Evolutionary conservation across 2,888 invertebrate genomes (phyloP).

Genomic region (Pomacea canaliculata): DNA sequence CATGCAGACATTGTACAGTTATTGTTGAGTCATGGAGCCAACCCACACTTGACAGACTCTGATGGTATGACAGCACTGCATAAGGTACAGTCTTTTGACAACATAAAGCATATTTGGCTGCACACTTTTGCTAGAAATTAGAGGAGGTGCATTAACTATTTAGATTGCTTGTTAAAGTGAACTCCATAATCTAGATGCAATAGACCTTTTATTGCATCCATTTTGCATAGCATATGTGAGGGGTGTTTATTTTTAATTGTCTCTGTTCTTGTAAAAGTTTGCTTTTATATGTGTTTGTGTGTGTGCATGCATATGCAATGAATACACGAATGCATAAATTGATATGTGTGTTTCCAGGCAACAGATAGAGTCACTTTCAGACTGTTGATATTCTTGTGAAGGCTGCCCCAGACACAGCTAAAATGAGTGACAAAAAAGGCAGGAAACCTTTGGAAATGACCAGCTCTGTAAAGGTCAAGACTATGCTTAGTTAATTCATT

Average conservation of each 20-base stretch:
- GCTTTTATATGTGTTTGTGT: too few relatives aligned
- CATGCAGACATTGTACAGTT: slow-evolving; percentile 78
- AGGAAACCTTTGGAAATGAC: slow-evolving; percentile 40
- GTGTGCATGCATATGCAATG: too few relatives aligned
- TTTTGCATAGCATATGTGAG: too few relatives aligned
- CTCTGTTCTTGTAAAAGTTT: not conserved
- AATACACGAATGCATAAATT: not conserved
- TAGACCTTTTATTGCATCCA: too few relatives aligned
- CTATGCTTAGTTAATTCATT: not conserved
- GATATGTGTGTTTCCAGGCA: slow-evolving; percentile 33
- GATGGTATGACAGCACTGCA: slow-evolving; percentile 87
- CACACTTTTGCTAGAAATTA: not conserved
- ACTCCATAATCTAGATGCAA: too few relatives aligned
- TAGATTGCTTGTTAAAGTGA: too few relatives aligned
- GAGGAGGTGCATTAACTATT: too few relatives aligned
- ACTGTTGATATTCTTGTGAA: slow-evolving; percentile 33
- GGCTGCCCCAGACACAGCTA: slow-evolving; percentile 17
- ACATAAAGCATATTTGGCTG: not conserved
- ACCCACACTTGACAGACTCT: slow-evolving; percentile 77
- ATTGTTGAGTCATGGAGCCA: slow-evolving; percentile 73
- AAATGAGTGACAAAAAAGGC: slow-evolving; percentile 39
- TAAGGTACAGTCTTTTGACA: slow-evolving; percentile 73
- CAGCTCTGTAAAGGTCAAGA: slow-evolving; percentile 5
- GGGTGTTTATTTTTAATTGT: not conserved
- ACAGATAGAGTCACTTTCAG: slow-evolving; percentile 29